phyloP scores from a whole-genome alignment of 2,113 vertebrate species.

The Pristiophorus japonicus region DNA sequence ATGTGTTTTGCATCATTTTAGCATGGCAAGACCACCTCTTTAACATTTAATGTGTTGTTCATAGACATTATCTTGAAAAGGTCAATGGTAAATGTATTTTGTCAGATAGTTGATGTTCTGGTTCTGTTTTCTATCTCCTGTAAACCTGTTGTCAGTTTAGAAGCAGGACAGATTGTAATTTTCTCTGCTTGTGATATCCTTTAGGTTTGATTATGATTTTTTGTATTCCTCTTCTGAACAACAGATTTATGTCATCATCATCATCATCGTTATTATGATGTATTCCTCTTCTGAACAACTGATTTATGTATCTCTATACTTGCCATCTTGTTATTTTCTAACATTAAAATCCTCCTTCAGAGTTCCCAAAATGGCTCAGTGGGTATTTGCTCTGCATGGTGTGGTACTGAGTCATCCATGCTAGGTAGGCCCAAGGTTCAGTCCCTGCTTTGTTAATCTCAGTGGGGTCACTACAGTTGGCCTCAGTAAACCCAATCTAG shows the following conservation, averaged over 20 bases:
- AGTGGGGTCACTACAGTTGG: background rate
- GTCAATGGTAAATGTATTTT: slow-evolving; percentile 13
- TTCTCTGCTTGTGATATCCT: background rate
- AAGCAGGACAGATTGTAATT: background rate
- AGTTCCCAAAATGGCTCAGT: background rate
- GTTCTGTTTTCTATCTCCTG: background rate
- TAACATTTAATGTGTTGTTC: background rate
- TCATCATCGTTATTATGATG: too few species aligned
- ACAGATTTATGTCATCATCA: background rate
- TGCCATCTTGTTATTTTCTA: background rate
- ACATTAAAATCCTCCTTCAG: background rate
- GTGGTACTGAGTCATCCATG: background rate
- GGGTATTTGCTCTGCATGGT: background rate
- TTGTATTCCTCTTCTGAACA: background rate
- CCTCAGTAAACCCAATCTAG: background rate
- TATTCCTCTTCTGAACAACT: background rate
- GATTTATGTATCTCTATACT: background rate
- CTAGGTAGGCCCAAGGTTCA: background rate
- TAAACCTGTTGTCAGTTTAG: background rate
- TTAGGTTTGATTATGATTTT: background rate
- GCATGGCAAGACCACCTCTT: background rate
- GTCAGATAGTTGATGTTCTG: background rate
- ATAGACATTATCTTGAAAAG: background rate
- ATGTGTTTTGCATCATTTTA: background rate
- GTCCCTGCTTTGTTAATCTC: background rate